Percentiles rank a stretch among this genome's conserved stretches.
These are phyloP conservation scores for Monochamus saltuarius DNA, from an alignment of 1,140 invertebrate species.

Conservation along the genomic window DNA sequence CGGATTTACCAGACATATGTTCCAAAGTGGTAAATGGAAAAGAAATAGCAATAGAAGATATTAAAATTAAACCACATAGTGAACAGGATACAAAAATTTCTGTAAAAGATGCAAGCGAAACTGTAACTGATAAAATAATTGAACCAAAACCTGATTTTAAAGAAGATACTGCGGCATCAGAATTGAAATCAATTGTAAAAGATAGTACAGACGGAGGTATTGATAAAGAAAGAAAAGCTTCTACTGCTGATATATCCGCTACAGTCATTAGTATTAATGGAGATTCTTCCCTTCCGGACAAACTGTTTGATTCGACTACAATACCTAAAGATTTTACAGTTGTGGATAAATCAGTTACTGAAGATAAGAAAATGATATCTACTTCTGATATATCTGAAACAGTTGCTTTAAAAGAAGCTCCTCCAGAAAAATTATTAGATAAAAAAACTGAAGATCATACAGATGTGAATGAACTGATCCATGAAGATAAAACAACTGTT, in stretches of 20 bases:
- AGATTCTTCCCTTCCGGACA: too few relatives aligned
- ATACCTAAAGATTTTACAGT: background rate
- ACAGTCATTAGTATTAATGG: too few relatives aligned
- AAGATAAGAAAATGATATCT: too few relatives aligned
- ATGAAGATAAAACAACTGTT: background rate
- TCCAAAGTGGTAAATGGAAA: background rate
- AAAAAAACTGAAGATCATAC: conserved; percentile 5
- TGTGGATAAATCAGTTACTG: background rate
- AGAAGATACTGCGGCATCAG: background rate
- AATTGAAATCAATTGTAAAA: background rate
- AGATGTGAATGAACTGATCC: background rate
- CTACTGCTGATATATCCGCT: too few relatives aligned
- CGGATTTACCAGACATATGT: background rate
- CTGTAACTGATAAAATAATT: background rate
- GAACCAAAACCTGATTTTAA: background rate
- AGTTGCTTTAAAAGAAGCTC: background rate
- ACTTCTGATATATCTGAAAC: background rate
- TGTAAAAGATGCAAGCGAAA: background rate
- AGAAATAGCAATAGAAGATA: background rate
- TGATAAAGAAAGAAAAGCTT: background rate
- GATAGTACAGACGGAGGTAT: background rate
- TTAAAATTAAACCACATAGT: background rate
- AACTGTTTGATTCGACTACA: too few relatives aligned
- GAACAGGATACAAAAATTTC: background rate
- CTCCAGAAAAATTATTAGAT: conserved; percentile 1